These are phyloP conservation scores for Notolepis coatsorum DNA, from an alignment of 2,797 vertebrate genomes.

Conservation along the genomic window DNA sequence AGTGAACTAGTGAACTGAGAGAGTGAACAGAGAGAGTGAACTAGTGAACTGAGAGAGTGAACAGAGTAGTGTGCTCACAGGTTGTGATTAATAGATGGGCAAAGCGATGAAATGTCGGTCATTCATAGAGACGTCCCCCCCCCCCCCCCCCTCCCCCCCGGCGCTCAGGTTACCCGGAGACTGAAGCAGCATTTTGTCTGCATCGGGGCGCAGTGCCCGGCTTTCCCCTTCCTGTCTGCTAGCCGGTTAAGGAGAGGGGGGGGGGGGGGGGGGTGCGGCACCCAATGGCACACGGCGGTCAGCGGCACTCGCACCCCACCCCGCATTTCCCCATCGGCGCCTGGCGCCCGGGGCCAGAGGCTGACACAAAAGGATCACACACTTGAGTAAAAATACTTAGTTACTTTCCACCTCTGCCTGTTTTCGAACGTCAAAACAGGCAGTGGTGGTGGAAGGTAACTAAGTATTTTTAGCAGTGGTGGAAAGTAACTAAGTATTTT, in stretches of 20 bases:
- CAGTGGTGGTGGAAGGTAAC: too few relatives aligned
- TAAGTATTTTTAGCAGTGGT: too few relatives aligned
- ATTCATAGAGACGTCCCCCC: constrained; percentile 55
- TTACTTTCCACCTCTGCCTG: too few relatives aligned
- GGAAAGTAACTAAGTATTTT: too few relatives aligned
- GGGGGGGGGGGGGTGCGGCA: constrained; percentile 35
- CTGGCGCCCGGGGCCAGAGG: constrained; percentile 64
- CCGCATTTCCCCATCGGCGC: constrained; percentile 70
- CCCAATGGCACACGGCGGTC: constrained; percentile 58
- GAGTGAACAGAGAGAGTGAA: too few relatives aligned
- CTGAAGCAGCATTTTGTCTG: constrained; percentile 67
- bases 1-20: constrained; percentile 27
- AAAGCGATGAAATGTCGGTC: constrained; percentile 64
- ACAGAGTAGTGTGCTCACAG: constrained; percentile 29
- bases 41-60: constrained; percentile 22
- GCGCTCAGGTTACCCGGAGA: constrained; percentile 65
- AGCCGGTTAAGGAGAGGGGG: constrained; percentile 58
- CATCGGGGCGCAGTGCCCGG: constrained; percentile 51
- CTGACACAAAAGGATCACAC: constrained; percentile 71
- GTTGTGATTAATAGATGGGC: constrained; percentile 63
- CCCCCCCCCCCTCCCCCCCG: constrained; percentile 52
- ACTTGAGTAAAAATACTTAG: too few relatives aligned
- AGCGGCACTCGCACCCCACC: constrained; percentile 69
- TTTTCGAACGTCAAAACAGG: too few relatives aligned
- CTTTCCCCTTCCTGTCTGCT: constrained; percentile 72